Base-by-base conservation (phyloP, 1,140 invertebrate genomes). In the Atta texana region DNA sequence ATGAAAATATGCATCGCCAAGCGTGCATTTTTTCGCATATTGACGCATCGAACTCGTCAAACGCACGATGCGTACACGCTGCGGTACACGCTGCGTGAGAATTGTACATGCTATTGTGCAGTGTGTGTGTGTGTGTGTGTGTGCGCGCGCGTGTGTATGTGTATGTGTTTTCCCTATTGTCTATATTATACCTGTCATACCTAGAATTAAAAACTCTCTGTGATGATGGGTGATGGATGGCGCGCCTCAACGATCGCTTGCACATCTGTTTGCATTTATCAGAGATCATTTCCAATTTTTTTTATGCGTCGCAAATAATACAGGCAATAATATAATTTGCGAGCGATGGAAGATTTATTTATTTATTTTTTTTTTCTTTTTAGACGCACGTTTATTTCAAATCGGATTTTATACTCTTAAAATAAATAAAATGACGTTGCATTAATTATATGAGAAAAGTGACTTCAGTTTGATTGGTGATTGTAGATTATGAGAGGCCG, bases 161-260 rank as follows among this genome's bases (percentile, higher is more conserved):
- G 18, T 21, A 8, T 21, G 55, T 57, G 8, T 61, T 24, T 18
- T 21, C 39, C 64, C 34, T 16, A 78, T 77, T 51, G 24, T 21
- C 44, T 49, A 12, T 24, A 51, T 44, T 44, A 44, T 44, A 44
- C 31, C 57, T 24, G 72, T 64, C 34, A 59, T 34, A 77, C 61
- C 61, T 86, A 51, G 63, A 80, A 86, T 81, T 72, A 39, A 34
- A 66, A 28, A 77, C 12, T 28, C 18, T 44, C 34, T 12, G 6
- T 24, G 24, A 34, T 10, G 24, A 34, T 10, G 24, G 16, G n/a
- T n/a, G 39, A 39, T n/a, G 44, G 18, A 28, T 28, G 18, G 24
- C 71, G 28, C 18, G 12, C n/a, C 7, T 18, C n/a, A 16, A 2
- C 14, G 66, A 69, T 51, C 5, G n/a, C 59, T 39, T 12, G 31